Base-by-base conservation (phyloP, 2,888 invertebrate genomes). In the Ariolimax columbianus region DNA sequence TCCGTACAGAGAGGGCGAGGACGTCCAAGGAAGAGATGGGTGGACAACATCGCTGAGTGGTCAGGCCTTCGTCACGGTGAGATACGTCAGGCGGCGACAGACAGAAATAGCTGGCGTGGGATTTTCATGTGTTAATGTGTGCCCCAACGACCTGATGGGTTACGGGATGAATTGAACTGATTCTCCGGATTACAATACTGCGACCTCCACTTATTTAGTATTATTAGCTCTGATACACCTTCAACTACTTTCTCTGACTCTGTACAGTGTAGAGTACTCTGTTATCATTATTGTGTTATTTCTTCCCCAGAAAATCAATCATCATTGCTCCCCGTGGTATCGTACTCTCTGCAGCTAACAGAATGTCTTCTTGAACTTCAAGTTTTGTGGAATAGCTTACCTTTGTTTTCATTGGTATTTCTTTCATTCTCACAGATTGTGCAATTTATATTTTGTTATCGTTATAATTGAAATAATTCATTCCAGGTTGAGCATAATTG, bases 331-430 rank as follows among this genome's bases (percentile, higher is more conserved):
- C 6, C 83, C 78, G 0, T 83, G 83, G 83, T 70, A 70, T 38
- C 77, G 77, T 40, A 83, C 77, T 0, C 38, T 83, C 3, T 83
- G 83, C 47, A 77, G 83, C 63, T 83, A 43, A 77, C 40, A 73
- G 26, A 14, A 7, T 73, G n/a, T 36, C n/a, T 11, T 1, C 3
- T n/a, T 26, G 30, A 73, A 26, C 43, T 14, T 73, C 2, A 19
- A 43, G n/a, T 30, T n/a, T 17, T 19, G n/a, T 43, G 43, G 47
- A 9, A 66, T 66, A 14, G 30, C n/a, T 26, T 30, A n/a, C 43
- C n/a, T 40, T 26, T 73, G 73, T 73, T 7, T 73, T 43, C 17
- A 17, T 14, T 66, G 33, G 11, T 30, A 33, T 1, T 66, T 7
- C n/a, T 19, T 70, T 38, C 3, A 26, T 70, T 4, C 47, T 73